Evolutionary conservation across 2,113 vertebrate genomes (phyloP).

Genomic region (Apaloderma vittatum): DNA sequence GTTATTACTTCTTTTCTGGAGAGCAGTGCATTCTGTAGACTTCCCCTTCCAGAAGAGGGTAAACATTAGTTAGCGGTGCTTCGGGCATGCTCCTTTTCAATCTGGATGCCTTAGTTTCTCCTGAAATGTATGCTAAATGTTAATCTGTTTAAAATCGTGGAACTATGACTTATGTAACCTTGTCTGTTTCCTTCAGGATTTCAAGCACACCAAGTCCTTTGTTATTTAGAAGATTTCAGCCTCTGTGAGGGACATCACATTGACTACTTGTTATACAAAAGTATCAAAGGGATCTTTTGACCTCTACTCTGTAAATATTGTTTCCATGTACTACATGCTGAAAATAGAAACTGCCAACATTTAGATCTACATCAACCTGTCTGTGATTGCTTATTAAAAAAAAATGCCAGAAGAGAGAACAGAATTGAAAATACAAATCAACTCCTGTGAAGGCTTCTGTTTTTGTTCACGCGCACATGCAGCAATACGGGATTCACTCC

Average conservation of each 20-base stretch:
- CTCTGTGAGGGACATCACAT: slow-evolving; percentile 71
- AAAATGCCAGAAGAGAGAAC: background rate
- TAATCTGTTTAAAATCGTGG: background rate
- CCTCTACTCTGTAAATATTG: slow-evolving; percentile 31
- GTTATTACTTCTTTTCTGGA: background rate
- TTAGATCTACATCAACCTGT: background rate
- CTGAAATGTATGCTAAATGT: background rate
- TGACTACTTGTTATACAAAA: slow-evolving; percentile 64
- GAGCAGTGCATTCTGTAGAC: background rate
- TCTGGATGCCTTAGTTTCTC: background rate
- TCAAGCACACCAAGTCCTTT: slow-evolving; percentile 98
- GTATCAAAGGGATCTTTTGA: slow-evolving; percentile 69
- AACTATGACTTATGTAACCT: background rate
- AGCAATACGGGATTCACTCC: background rate
- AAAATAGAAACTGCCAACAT: background rate
- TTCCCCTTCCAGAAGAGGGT: background rate
- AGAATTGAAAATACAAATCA: background rate
- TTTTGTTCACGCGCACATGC: background rate
- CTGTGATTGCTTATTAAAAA: background rate
- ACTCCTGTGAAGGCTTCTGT: background rate
- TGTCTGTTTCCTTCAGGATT: slow-evolving; percentile 83
- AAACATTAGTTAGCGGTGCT: background rate
- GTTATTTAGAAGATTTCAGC: slow-evolving; percentile 88
- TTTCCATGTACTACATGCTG: background rate
- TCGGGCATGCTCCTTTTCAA: background rate